A percentile compares a stretch with the other conserved stretches of the same genome.
Evolutionary conservation across 2,888 invertebrate species (phyloP).

Genomic region (Chaetoderma sp.): DNA sequence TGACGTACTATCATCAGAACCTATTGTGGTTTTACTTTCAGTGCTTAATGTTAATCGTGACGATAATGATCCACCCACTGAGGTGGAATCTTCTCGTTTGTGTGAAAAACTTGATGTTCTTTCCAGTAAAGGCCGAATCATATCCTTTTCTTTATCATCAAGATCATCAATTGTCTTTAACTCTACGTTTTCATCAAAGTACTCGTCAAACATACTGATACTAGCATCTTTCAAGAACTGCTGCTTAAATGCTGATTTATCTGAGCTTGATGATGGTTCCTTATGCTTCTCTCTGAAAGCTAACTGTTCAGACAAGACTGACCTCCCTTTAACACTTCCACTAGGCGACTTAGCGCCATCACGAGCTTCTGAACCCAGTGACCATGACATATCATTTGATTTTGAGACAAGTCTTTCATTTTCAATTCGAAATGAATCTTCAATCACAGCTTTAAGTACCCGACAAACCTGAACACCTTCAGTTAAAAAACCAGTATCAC

Average conservation of each 20-base stretch:
- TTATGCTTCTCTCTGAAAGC: background rate
- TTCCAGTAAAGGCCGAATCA: constrained; percentile 35
- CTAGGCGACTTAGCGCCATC: too few species aligned
- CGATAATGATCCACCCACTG: too few species aligned
- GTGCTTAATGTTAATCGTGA: too few species aligned
- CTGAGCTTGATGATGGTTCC: too few species aligned
- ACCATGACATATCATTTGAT: background rate
- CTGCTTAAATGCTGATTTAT: constrained; percentile 2
- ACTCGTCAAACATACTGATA: constrained; percentile 62
- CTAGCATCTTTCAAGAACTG: constrained; percentile 49
- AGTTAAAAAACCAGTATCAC: background rate
- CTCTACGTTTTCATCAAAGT: constrained; percentile 52
- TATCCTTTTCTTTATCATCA: constrained; percentile 42
- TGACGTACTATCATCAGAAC: too few species aligned
- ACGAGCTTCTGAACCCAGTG: too few species aligned
- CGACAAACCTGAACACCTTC: constrained; percentile 37
- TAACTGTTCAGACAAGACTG: background rate
- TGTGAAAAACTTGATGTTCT: background rate
- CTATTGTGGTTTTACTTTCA: too few species aligned
- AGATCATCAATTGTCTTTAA: constrained; percentile 56
- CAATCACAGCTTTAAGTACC: constrained; percentile 40
- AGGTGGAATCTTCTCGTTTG: too few species aligned
- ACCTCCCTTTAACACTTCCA: background rate
- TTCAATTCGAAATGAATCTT: constrained; percentile 43
- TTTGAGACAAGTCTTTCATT: constrained; percentile 42